A percentile compares a stretch with the other conserved stretches of the same genome.
These are phyloP conservation scores for Andrena dorsata DNA, from an alignment of 2,888 invertebrate species.

Conservation along the genomic window DNA sequence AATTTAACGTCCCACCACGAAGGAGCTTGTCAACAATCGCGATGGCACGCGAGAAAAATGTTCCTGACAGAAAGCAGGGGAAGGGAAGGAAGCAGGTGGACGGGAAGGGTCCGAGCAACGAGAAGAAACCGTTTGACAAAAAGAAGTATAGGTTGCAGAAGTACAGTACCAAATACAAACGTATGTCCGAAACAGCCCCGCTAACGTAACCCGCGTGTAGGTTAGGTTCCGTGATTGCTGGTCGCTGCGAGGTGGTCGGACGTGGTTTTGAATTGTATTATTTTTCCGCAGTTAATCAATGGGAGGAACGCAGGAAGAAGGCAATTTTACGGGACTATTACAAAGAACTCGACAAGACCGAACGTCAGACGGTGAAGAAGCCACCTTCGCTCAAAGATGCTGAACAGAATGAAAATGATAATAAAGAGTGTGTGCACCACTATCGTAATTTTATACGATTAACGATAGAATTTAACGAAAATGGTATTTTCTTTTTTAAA, in stretches of 20 bases:
- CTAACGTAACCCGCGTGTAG: slow-evolving; percentile 39
- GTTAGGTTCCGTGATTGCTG: slow-evolving; percentile 60
- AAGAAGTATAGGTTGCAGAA: slow-evolving; percentile 89
- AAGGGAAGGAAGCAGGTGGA: background rate
- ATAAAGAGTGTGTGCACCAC: slow-evolving; percentile 23
- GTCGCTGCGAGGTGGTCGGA: background rate
- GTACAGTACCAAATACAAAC: slow-evolving; percentile 90
- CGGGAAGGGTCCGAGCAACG: background rate
- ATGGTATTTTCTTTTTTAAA: background rate
- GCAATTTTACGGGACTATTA: slow-evolving; percentile 87
- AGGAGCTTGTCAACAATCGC: slow-evolving; percentile 42
- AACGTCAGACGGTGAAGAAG: slow-evolving; percentile 75
- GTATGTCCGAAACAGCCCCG: slow-evolving; percentile 70
- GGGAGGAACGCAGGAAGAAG: slow-evolving; percentile 89
- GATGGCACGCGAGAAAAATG: slow-evolving; percentile 14
- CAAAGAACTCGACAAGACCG: slow-evolving; percentile 86
- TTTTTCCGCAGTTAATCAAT: slow-evolving; percentile 86
- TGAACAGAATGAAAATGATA: slow-evolving; percentile 3
- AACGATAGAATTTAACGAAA: background rate
- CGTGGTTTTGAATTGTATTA: slow-evolving; percentile 25
- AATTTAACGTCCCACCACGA: slow-evolving; percentile 5
- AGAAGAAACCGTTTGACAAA: slow-evolving; percentile 89
- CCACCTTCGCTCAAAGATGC: background rate
- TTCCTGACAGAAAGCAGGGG: background rate
- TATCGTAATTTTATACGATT: background rate